phyloP scores from a whole-genome alignment of 2,113 vertebrate species.

The Cyanoderma ruficeps region DNA sequence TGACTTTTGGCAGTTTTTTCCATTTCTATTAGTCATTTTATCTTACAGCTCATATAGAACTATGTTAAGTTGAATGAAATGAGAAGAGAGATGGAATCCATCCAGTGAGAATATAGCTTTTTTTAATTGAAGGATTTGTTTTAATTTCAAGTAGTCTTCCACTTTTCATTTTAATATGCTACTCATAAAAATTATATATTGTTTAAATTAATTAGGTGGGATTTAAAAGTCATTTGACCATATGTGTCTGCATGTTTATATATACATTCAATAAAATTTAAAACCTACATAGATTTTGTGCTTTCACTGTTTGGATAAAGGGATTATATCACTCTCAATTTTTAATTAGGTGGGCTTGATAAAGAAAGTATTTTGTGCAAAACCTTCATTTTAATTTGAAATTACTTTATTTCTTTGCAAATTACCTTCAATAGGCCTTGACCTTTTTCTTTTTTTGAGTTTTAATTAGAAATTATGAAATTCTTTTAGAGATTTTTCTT shows the following conservation, averaged over 20 bases:
- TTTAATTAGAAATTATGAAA: not conserved
- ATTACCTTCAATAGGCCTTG: not conserved
- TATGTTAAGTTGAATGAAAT: not conserved
- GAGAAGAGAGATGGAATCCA: not conserved
- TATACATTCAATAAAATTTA: not conserved
- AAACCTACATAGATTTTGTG: not conserved
- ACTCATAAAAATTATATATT: not conserved
- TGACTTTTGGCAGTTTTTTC: constrained; percentile 18
- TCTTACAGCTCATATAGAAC: constrained; percentile 20
- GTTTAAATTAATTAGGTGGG: not conserved
- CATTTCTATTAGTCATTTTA: constrained; percentile 5
- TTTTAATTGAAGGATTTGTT: constrained; percentile 1
- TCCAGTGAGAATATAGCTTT: not conserved
- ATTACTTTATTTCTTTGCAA: not conserved
- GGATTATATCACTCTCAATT: not conserved
- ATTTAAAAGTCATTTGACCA: not conserved
- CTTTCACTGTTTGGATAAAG: not conserved
- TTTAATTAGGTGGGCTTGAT: not conserved
- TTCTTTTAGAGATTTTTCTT: not conserved
- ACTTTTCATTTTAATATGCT: not conserved
- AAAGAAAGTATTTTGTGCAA: not conserved
- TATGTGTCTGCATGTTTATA: not conserved
- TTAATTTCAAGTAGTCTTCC: constrained; percentile 29
- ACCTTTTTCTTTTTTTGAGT: not conserved
- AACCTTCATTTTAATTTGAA: not conserved